Percentiles rank a stretch among this genome's conserved stretches.
Conservation (phyloP, 1,140 invertebrate genomes). For the Pteromalus puparum region DNA sequence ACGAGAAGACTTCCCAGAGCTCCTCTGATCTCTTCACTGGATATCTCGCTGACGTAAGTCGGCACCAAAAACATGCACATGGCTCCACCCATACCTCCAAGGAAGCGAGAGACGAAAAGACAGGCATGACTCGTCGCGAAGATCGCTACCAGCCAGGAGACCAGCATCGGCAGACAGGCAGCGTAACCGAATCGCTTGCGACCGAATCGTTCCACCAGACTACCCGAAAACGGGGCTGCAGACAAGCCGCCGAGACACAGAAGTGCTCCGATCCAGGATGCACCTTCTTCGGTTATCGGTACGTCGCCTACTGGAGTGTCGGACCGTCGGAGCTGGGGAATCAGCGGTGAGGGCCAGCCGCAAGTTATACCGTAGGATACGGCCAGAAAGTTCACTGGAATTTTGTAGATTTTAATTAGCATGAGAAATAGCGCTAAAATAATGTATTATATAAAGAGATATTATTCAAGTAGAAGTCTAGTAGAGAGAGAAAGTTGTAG, state of each 20-base stretch:
- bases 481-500: too few relatives aligned
- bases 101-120: conserved; percentile 66
- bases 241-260: conserved; percentile 67
- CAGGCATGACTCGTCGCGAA: conserved; percentile 62
- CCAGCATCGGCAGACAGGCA: conserved; percentile 57
- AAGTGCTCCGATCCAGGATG: conserved; percentile 73
- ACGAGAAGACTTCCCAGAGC: conserved; percentile 74
- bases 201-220: conserved; percentile 68
- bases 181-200: conserved; percentile 67
- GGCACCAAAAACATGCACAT: conserved; percentile 74
- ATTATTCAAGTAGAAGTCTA: too few relatives aligned
- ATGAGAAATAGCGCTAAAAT: too few relatives aligned
- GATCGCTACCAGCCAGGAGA: conserved; percentile 69
- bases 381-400: conserved; percentile 74
- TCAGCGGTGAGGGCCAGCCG: conserved; percentile 76
- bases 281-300: conserved; percentile 70
- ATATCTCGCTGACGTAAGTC: conserved; percentile 79
- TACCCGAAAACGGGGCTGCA: conserved; percentile 60
- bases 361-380: conserved; percentile 74
- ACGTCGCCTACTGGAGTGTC: conserved; percentile 66
- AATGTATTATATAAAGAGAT: too few relatives aligned
- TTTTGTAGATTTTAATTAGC: too few relatives aligned
- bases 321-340: conserved; percentile 69
- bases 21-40: conserved; percentile 76
- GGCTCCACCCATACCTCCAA: conserved; percentile 74